Evolutionary conservation across 1,140 invertebrate genomes (phyloP).

Genomic region (Lamellibrachia luymesi): DNA sequence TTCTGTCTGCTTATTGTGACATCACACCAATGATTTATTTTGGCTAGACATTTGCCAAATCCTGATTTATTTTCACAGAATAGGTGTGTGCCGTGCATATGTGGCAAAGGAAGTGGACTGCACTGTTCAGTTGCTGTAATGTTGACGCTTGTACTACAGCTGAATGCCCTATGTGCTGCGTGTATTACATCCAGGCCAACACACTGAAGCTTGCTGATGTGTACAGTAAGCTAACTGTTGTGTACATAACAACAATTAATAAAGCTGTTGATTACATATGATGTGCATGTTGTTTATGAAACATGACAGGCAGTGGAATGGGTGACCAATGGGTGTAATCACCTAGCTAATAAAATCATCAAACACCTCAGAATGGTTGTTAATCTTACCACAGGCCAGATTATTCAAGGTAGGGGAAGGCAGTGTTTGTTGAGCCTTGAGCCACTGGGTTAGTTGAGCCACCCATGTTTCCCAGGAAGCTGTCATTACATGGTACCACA

Average conservation of each 20-base stretch:
- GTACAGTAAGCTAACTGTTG: not conserved
- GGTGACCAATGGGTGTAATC: too few relatives aligned
- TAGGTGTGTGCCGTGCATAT: not conserved
- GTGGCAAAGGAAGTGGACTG: not conserved
- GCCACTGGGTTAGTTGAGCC: too few relatives aligned
- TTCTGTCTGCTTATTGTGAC: not conserved
- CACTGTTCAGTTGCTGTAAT: not conserved
- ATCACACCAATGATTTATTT: not conserved
- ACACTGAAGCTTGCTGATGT: not conserved
- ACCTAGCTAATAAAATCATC: too few relatives aligned
- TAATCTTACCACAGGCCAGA: too few relatives aligned
- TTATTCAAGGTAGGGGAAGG: too few relatives aligned
- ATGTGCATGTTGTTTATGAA: not conserved
- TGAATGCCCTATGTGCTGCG: not conserved
- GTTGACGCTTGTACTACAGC: not conserved
- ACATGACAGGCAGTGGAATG: not conserved
- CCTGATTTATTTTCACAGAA: not conserved
- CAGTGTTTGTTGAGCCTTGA: too few relatives aligned
- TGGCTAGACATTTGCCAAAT: not conserved
- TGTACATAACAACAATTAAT: slow-evolving; percentile 6
- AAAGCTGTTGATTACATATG: slow-evolving; percentile 1
- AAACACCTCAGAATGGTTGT: too few relatives aligned
- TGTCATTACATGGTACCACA: too few relatives aligned
- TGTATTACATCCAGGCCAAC: not conserved
- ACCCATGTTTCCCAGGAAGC: too few relatives aligned